A percentile compares a stretch with the other conserved stretches of the same genome.
phyloP scores from a whole-genome alignment of 2,888 invertebrate genomes.

The Synergus laeviventris region DNA sequence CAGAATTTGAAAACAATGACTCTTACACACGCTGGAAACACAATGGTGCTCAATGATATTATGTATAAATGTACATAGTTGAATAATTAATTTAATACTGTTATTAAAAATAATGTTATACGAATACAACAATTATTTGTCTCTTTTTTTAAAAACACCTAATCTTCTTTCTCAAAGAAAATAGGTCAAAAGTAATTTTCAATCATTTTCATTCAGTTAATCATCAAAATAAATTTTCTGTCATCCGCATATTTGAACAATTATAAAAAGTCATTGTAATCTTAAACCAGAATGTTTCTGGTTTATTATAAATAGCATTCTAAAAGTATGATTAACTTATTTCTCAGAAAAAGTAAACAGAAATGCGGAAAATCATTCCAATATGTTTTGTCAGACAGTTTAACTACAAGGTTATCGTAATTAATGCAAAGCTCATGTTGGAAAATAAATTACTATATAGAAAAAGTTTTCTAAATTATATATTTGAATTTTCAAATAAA shows the following conservation, averaged over 20 bases:
- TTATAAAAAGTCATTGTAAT: neutral
- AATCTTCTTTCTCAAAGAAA: neutral
- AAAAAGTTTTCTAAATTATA: too few relatives aligned
- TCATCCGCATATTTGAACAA: too few relatives aligned
- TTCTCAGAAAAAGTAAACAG: neutral
- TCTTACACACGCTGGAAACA: slow-evolving; percentile 45
- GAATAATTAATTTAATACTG: slow-evolving; percentile 33
- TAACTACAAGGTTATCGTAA: neutral
- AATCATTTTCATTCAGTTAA: neutral
- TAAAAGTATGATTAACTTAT: neutral
- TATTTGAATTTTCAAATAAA: neutral
- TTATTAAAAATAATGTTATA: slow-evolving; percentile 30
- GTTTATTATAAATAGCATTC: neutral
- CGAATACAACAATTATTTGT: neutral
- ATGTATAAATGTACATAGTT: slow-evolving; percentile 54
- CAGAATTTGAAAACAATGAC: slow-evolving; percentile 44
- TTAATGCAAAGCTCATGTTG: neutral
- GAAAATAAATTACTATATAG: too few relatives aligned
- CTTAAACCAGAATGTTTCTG: neutral
- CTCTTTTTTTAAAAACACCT: neutral
- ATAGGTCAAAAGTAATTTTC: neutral
- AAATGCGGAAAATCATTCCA: slow-evolving; percentile 1
- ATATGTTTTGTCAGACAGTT: neutral
- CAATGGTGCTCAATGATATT: slow-evolving; percentile 43
- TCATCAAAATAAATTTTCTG: too few relatives aligned